Conservation (phyloP, 2,797 vertebrate species). For the Acrocephalus scirpaceus region DNA sequence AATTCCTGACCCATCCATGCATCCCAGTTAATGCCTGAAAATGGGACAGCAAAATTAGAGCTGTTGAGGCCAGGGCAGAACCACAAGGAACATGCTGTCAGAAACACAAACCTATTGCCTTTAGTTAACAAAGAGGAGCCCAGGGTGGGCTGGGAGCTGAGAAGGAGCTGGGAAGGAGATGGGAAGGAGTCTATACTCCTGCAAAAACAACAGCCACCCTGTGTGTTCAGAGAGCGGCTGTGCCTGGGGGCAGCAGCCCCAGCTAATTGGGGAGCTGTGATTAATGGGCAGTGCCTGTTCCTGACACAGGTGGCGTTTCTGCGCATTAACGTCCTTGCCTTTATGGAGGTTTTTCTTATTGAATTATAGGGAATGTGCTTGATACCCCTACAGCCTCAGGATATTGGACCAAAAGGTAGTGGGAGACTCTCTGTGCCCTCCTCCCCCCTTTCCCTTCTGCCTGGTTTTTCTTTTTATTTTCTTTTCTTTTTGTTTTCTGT, state of each 20-base stretch:
- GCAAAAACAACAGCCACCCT: neutral
- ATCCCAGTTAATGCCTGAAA: neutral
- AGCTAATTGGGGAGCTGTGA: slow-evolving; percentile 89
- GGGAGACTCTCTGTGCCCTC: neutral
- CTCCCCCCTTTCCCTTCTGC: neutral
- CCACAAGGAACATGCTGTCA: neutral
- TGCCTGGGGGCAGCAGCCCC: slow-evolving; percentile 70
- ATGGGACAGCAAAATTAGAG: neutral
- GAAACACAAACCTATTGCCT: neutral
- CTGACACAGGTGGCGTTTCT: slow-evolving; percentile 83
- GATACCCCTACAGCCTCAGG: slow-evolving; percentile 44
- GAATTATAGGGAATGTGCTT: slow-evolving; percentile 79
- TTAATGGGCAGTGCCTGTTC: slow-evolving; percentile 85
- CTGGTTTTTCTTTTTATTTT: neutral
- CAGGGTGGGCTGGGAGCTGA: neutral
- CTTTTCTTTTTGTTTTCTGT: neutral
- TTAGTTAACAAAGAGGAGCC: neutral
- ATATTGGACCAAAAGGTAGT: neutral
- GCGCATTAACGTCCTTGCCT: slow-evolving; percentile 76
- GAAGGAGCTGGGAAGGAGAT: neutral
- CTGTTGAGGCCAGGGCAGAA: neutral
- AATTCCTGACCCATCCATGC: neutral
- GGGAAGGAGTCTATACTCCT: neutral
- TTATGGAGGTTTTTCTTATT: slow-evolving; percentile 77
- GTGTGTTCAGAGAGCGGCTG: neutral